Evolutionary conservation across 2,113 vertebrate genomes (phyloP), one percentile per base, ranked within the genome.

Genomic region (Planiliza haematocheilus): DNA sequence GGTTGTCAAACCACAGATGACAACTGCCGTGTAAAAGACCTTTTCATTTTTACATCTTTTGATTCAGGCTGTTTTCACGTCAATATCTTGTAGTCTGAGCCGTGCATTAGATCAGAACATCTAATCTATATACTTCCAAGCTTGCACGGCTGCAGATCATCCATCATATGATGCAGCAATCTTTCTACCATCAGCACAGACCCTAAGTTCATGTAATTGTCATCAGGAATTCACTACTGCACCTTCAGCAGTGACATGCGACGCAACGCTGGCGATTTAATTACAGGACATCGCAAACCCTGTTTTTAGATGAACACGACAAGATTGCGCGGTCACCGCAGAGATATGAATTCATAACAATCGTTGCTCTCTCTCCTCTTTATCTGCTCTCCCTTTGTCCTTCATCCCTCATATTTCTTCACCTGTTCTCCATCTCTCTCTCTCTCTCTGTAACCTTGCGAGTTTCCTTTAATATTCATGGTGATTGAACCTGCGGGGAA

Each of bases 401-500:
- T 84, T 75, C 72, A 50, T 45, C 65, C 66, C 39, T 62, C 61
- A 42, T 63, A 58, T 53, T 70, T 51, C 69, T 69, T 71, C 72
- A 67, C 75, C 82, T 52, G 18, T 70, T 79, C 74, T 61, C 11
- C 45, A 1, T 76, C 59, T 82, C 61, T 41, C 20, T 48, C 61
- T 76, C 59, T 82, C 61, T 41, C 20, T 48, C 61, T 60, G 64
- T 84, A 83, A 85, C 83, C 75, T 89, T 82, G 67, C 51, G 73
- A 78, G 77, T 90, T 90, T 84, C 43, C 86, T 87, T 91, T 88
- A 88, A 91, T 90, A 91, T 92, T 88, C 84, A 91, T 80, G 56
- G 79, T 77, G 81, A 86, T 74, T 82, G 61, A 90, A 90, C 84
- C 84, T 83, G 68, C 16, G 69, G 86, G 84, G 83, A 86, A 87